phyloP scores from a whole-genome alignment of 1,140 invertebrate genomes.

The Gerris buenoi region DNA sequence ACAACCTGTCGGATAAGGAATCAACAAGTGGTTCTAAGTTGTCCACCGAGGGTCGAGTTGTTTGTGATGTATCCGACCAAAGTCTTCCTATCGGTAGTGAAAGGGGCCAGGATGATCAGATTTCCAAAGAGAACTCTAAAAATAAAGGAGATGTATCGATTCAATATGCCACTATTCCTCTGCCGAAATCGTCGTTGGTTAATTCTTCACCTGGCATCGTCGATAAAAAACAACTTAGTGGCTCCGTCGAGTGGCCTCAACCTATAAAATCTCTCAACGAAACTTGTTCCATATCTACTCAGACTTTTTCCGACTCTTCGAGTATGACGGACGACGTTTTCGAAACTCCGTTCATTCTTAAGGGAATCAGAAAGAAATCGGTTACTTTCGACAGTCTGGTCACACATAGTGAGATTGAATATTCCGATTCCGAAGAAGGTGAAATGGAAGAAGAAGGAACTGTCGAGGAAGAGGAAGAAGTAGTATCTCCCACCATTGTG shows the following conservation, averaged over 20 bases:
- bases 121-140: too few species aligned
- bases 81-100: too few species aligned
- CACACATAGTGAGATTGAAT: neutral
- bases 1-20: too few species aligned
- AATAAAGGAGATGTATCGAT: neutral
- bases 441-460: slow-evolving; percentile 2
- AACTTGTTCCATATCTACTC: neutral
- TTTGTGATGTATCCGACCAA: too few species aligned
- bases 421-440: neutral
- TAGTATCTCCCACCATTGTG: neutral
- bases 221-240: neutral
- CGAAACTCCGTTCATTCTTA: neutral
- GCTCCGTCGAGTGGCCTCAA: too few species aligned
- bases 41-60: too few species aligned
- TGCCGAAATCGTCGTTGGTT: neutral
- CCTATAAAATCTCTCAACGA: neutral
- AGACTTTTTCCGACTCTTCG: neutral
- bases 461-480: neutral
- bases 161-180: neutral
- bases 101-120: too few species aligned
- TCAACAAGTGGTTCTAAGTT: too few species aligned
- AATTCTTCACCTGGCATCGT: neutral
- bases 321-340: neutral
- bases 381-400: neutral
- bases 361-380: neutral